Evolutionary conservation across 2,797 vertebrate species (phyloP).

Genomic region (Sphenopsis melanotis): DNA sequence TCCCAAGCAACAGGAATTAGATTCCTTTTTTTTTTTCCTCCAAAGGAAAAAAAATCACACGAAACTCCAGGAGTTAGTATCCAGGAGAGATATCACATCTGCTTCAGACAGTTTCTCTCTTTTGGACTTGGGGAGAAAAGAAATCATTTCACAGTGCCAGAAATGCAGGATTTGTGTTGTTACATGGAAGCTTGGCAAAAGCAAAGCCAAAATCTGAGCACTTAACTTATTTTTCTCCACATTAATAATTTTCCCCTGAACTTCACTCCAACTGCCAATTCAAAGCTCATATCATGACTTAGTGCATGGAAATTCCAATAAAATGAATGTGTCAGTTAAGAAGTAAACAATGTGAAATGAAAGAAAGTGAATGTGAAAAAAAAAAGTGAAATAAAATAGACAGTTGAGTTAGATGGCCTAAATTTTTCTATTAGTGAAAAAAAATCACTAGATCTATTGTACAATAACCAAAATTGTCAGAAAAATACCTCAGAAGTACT

Average conservation of each 20-base stretch:
- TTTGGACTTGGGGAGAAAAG: neutral
- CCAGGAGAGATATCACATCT: neutral
- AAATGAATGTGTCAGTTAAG: neutral
- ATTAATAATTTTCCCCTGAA: slow-evolving; percentile 23
- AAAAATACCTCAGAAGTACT: neutral
- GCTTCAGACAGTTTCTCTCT: neutral
- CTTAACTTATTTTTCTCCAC: neutral
- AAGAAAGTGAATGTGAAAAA: neutral
- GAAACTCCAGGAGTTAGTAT: neutral
- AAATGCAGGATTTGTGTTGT: neutral
- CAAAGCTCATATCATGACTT: slow-evolving; percentile 1
- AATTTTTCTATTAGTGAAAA: neutral
- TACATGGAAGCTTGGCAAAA: neutral
- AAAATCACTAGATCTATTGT: neutral
- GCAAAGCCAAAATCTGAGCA: neutral
- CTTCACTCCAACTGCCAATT: neutral
- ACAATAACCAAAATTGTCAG: neutral
- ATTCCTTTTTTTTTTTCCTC: neutral
- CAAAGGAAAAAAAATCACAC: neutral
- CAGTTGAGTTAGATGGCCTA: neutral
- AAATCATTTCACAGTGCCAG: neutral
- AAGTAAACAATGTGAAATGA: neutral
- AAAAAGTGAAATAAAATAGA: neutral
- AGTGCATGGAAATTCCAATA: slow-evolving; percentile 17
- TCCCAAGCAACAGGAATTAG: neutral